Evolutionary conservation across 2,113 vertebrate genomes (phyloP).

Genomic region (Empidonax alnorum): DNA sequence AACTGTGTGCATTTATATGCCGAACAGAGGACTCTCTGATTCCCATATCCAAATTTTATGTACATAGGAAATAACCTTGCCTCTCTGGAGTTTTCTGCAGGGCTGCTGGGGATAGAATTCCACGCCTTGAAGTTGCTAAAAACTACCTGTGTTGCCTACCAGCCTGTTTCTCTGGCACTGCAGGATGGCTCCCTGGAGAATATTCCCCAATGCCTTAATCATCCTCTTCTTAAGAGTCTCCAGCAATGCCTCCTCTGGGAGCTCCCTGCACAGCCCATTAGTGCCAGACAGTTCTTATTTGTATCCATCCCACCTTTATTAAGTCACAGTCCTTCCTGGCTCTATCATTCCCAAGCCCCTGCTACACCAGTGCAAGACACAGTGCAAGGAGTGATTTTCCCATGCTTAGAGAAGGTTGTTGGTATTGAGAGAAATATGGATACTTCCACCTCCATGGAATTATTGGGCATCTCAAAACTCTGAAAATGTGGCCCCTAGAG

Average conservation of each 20-base stretch:
- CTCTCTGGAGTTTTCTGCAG: constrained; percentile 34
- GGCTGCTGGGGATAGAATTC: constrained; percentile 33
- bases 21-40: constrained; percentile 19
- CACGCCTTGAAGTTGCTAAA: constrained; percentile 20
- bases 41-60: not conserved
- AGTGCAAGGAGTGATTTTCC: not conserved
- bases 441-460: not conserved
- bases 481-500: not conserved
- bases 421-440: not conserved
- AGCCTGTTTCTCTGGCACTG: not conserved
- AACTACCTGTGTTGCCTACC: constrained; percentile 13
- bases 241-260: constrained; percentile 38
- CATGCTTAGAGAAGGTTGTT: not conserved
- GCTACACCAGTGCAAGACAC: not conserved
- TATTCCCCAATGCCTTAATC: constrained; percentile 46
- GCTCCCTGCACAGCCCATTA: constrained; percentile 37
- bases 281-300: constrained; percentile 22
- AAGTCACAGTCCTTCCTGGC: not conserved
- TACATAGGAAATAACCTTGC: constrained; percentile 33
- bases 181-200: constrained; percentile 14
- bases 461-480: not conserved
- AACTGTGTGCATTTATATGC: constrained; percentile 16
- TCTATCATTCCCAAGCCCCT: not conserved
- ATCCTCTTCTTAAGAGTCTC: constrained; percentile 40
- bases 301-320: constrained; percentile 21